Evolutionary conservation across 2,113 vertebrate species (phyloP).

Genomic region (Stictonetta naevosa): DNA sequence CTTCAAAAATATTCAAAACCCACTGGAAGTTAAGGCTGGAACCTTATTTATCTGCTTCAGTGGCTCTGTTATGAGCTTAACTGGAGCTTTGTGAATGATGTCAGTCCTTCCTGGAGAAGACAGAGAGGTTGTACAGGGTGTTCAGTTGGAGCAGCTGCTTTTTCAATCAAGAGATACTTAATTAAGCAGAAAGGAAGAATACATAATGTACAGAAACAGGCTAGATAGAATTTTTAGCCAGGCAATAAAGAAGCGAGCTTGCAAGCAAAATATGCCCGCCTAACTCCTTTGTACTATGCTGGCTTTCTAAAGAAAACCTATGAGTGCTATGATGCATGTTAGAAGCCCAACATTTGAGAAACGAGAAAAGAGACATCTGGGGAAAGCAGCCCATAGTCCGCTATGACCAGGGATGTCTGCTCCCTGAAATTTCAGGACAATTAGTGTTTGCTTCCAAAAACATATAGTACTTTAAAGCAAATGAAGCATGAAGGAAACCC

Average conservation of each 20-base stretch:
- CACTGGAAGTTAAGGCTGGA: not conserved
- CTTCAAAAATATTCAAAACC: not conserved
- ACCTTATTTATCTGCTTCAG: not conserved
- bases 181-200: conserved; percentile 18
- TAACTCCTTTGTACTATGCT: not conserved
- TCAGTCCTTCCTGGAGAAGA: conserved; percentile 13
- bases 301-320: not conserved
- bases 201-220: not conserved
- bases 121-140: not conserved
- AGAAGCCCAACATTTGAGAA: not conserved
- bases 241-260: not conserved
- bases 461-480: conserved; percentile 23
- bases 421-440: conserved; percentile 29
- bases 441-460: conserved; percentile 18
- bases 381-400: not conserved
- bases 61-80: not conserved
- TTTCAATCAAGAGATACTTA: conserved; percentile 34
- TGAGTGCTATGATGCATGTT: not conserved
- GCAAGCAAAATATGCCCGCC: not conserved
- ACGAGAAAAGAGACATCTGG: not conserved
- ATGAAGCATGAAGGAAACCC: conserved; percentile 40
- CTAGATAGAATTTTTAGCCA: not conserved
- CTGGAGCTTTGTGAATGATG: not conserved
- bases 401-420: not conserved
- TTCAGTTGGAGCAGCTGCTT: conserved; percentile 36